Evolutionary conservation across 2,113 vertebrate genomes (phyloP).

Genomic region (Pelvicachromis taeniatus): DNA sequence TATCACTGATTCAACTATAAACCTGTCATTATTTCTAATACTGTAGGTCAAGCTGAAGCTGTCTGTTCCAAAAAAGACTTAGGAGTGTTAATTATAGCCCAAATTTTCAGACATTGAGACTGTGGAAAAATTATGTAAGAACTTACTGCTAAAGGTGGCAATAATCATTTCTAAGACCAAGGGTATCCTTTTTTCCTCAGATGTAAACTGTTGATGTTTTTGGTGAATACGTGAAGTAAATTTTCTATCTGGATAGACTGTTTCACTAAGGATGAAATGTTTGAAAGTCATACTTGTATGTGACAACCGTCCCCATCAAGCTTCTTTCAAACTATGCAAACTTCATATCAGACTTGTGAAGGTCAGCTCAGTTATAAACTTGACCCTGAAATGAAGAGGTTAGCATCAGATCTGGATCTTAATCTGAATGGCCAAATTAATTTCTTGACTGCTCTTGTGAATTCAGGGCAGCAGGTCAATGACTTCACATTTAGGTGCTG

Average conservation of each 20-base stretch:
- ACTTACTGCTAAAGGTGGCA: not conserved
- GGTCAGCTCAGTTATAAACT: not conserved
- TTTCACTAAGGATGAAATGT: not conserved
- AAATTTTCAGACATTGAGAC: too few species aligned
- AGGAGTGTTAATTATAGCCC: too few species aligned
- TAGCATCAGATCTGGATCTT: not conserved
- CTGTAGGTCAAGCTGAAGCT: not conserved
- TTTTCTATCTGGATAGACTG: not conserved
- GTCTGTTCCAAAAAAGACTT: not conserved
- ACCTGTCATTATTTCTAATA: not conserved
- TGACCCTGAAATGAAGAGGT: slow-evolving; percentile 18
- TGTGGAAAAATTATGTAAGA: not conserved
- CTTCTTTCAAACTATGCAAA: not conserved
- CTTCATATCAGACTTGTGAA: not conserved
- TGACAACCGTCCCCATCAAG: not conserved
- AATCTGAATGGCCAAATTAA: slow-evolving; percentile 7
- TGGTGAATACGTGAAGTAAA: not conserved
- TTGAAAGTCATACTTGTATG: not conserved
- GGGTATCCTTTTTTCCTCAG: not conserved
- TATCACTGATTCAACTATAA: not conserved
- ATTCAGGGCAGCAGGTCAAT: slow-evolving; percentile 11
- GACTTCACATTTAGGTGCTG: not conserved
- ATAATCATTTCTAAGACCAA: not conserved
- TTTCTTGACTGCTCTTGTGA: slow-evolving; percentile 16
- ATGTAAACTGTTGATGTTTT: not conserved